A percentile compares a stretch with the other conserved stretches of the same genome.
Conservation (phyloP, 92 coral and sea anemone genomes). For the Siderastrea siderea region DNA sequence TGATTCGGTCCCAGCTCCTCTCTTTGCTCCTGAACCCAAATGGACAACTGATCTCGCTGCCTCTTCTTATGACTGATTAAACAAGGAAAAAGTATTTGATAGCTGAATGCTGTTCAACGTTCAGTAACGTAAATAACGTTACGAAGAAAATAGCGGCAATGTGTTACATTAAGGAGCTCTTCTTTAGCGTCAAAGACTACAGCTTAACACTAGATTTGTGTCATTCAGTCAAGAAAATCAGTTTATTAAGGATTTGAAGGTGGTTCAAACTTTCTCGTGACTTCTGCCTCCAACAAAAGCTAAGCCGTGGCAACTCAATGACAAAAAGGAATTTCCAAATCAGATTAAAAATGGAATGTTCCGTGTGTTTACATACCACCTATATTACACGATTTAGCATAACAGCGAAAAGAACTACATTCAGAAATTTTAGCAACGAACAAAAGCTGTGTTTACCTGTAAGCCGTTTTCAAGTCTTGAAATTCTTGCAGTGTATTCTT, state of each 20-base stretch:
- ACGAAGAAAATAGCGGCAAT: not conserved
- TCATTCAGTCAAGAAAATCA: no score
- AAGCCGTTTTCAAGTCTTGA: slow-evolving; percentile 74
- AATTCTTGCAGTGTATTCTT: slow-evolving; percentile 78
- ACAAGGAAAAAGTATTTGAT: not conserved
- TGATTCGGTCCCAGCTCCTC: slow-evolving; percentile 35
- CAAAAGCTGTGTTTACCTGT: slow-evolving; percentile 55
- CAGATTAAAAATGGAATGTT: no score
- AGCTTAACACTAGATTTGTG: no score
- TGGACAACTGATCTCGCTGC: slow-evolving; percentile 47
- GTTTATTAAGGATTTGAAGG: no score
- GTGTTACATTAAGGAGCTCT: not conserved
- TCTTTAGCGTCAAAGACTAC: no score
- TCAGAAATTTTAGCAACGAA: not conserved
- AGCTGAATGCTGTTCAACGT: not conserved
- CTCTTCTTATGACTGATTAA: slow-evolving; percentile 39
- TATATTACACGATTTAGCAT: not conserved
- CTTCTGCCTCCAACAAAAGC: no score
- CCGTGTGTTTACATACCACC: no score
- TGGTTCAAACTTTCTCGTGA: no score
- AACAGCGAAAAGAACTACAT: not conserved
- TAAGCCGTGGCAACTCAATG: no score
- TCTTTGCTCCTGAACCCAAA: slow-evolving; percentile 44
- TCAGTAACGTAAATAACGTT: not conserved
- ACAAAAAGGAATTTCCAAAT: no score